A percentile compares a stretch with the other conserved stretches of the same genome.
Conservation (phyloP, 1,140 invertebrate genomes). For the Drosophila kanapiae region DNA sequence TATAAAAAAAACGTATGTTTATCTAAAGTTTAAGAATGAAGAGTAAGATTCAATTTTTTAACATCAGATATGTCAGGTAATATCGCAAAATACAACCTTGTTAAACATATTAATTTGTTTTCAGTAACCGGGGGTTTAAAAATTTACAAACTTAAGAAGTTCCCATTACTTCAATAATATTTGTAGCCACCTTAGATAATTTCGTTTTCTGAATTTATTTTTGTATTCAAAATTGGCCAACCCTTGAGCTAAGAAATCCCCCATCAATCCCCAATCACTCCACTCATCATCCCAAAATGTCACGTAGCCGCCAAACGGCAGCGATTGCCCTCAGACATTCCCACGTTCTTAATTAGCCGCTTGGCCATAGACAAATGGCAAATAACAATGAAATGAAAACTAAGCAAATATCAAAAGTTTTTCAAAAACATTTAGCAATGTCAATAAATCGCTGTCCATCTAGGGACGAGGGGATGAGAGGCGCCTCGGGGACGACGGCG, state of each 20-base stretch:
- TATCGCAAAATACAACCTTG: no score
- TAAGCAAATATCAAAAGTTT: constrained; percentile 63
- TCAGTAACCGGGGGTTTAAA: no score
- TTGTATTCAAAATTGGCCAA: not conserved
- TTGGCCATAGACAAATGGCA: constrained; percentile 29
- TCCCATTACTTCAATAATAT: not conserved
- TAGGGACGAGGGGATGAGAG: constrained; percentile 20
- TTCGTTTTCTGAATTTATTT: no score
- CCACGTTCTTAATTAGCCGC: constrained; percentile 76
- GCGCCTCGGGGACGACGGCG: constrained; percentile 32
- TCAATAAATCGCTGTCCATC: constrained; percentile 55
- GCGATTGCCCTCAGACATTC: constrained; percentile 39
- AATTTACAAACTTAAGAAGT: not conserved
- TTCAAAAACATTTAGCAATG: constrained; percentile 80
- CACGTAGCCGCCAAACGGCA: constrained; percentile 22
- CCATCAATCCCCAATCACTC: constrained; percentile 22
- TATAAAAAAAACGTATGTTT: no score
- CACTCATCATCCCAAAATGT: constrained; percentile 27
- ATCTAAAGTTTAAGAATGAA: no score
- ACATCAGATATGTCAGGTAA: no score
- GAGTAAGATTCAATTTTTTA: no score
- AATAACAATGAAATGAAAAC: constrained; percentile 53
- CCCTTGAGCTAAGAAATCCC: not conserved
- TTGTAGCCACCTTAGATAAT: not conserved
- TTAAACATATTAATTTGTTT: no score